Evolutionary conservation across 2,797 vertebrate species (phyloP), one percentile per base, ranked within the genome.

Genomic region (Cuniculus paca): DNA sequence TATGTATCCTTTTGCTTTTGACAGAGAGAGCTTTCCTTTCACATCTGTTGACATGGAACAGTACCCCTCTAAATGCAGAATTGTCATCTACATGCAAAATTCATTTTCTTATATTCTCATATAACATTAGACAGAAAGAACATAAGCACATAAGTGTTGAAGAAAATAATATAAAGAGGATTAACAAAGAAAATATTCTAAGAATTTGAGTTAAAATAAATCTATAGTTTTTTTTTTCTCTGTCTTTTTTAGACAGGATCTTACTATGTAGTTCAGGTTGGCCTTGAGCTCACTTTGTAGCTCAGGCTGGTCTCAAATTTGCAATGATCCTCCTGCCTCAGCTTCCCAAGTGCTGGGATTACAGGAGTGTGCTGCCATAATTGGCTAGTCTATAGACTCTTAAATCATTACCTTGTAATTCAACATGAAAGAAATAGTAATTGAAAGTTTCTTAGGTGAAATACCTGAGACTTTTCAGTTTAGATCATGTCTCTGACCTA

Each of bases 41-140:
- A 31, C 12, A 78, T 45, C n/a, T 74, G 8, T 26, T 50, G 58
- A 75, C 17, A 50, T 89, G 50, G 54, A 88, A 45, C 3, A 50
- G 3, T 17, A 88, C 24, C 1, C 22, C 20, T 82, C 39, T 70
- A 63, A 10, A 31, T 34, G 20, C 14, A 63, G 8, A 82, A 45
- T 77, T 75, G 61, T 48, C 82, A 84, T 65, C 36, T 74, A 11
- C 17, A 48, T 20, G 19, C 12, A 78, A 16, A 84, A 52, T 90
- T 77, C 39, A 70, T 88, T 93, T 92, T 58, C n/a, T 75, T 65
- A 28, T 12, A 77, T 52, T 83, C 19, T 36, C 68, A 50, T 60
- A 81, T 34, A 94, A 63, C 19, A 88, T 84, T 85, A 81, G 50
- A 39, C 11, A 83, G 48, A 65, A 91, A 91, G 52, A 48, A 45